phyloP scores from a whole-genome alignment of 2,113 vertebrate genomes.

The Erythrocercus mccallii region DNA sequence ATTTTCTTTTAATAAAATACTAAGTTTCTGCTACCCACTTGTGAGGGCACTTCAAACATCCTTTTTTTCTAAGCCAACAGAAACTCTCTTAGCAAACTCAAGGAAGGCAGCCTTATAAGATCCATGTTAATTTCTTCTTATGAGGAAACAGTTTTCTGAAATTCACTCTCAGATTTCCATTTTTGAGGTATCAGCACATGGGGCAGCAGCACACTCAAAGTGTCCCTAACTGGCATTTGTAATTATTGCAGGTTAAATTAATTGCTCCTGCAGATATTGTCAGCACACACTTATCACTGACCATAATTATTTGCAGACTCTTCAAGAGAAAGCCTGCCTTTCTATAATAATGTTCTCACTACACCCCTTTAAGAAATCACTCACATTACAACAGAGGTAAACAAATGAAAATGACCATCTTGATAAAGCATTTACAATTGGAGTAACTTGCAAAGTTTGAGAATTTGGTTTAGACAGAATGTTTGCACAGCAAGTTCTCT shows the following conservation, averaged over 20 bases:
- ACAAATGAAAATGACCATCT: not conserved
- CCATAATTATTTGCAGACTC: not conserved
- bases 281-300: not conserved
- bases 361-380: not conserved
- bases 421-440: not conserved
- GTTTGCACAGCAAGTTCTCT: not conserved
- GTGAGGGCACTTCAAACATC: not conserved
- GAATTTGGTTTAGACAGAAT: not conserved
- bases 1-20: not conserved
- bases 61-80: not conserved
- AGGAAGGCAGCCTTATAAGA: not conserved
- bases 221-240: not conserved
- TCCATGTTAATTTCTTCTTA: not conserved
- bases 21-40: not conserved
- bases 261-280: not conserved
- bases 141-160: not conserved
- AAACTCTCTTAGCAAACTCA: not conserved
- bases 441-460: not conserved
- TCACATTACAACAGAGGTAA: not conserved
- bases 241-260: not conserved
- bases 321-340: not conserved
- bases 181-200: not conserved
- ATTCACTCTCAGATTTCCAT: not conserved
- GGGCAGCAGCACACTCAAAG: not conserved
- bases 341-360: not conserved